phyloP scores from a whole-genome alignment of 2,113 vertebrate species.

The Oncorhynchus clarkii region DNA sequence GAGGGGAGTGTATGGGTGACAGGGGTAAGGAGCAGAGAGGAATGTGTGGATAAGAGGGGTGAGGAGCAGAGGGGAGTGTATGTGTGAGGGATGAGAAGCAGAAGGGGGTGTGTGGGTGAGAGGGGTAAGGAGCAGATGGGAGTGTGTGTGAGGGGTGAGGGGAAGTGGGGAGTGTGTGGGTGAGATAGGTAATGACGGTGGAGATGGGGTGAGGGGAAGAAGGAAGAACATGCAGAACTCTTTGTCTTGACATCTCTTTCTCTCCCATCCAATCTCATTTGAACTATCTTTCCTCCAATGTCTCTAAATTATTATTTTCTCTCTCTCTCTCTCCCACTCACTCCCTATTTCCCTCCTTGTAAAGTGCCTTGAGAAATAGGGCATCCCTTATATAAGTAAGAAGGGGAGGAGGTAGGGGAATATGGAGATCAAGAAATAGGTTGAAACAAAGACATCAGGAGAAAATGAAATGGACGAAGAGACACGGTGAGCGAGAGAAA shows the following conservation, averaged over 20 bases:
- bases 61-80: no score
- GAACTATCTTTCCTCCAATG: background rate
- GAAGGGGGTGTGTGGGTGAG: no score
- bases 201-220: conserved; percentile 35
- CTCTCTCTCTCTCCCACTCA: conserved; percentile 56
- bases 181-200: conserved; percentile 21
- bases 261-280: conserved; percentile 23
- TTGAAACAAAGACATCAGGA: conserved; percentile 45
- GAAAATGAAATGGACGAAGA: conserved; percentile 45
- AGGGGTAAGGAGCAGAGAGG: no score
- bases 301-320: background rate
- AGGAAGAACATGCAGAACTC: conserved; percentile 44
- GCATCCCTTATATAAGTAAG: conserved; percentile 70
- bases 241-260: conserved; percentile 53
- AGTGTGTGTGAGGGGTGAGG: background rate
- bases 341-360: conserved; percentile 59
- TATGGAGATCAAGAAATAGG: conserved; percentile 35
- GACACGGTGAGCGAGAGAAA: conserved; percentile 31
- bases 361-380: conserved; percentile 66
- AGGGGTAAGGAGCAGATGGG: no score
- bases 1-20: no score
- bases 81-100: no score
- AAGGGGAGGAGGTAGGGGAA: conserved; percentile 45
- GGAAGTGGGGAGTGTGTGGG: background rate
- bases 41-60: no score